These are phyloP conservation scores for Phataginus tricuspis DNA, from an alignment of 2,797 vertebrate genomes.

Conservation along the genomic window DNA sequence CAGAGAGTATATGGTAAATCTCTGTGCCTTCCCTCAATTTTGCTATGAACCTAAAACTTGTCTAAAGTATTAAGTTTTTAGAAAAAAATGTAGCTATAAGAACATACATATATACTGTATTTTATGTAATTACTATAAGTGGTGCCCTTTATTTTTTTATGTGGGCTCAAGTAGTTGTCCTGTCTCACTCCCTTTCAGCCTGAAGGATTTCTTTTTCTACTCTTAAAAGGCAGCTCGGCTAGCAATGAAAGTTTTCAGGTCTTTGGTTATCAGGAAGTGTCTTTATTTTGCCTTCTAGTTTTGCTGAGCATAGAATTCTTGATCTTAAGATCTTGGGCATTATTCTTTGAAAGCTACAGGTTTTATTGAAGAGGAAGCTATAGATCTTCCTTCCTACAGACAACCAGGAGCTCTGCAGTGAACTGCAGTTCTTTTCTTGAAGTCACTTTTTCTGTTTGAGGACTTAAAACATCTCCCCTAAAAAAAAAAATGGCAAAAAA, in stretches of 20 bases:
- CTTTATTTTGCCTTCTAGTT: neutral
- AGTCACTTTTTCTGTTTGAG: neutral
- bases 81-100: neutral
- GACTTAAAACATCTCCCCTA: neutral
- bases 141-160: neutral
- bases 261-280: neutral
- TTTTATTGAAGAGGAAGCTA: neutral
- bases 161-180: neutral
- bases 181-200: neutral
- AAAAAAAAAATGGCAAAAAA: neutral
- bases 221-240: neutral
- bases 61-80: neutral
- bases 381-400: neutral
- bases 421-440: neutral
- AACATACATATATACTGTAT: neutral
- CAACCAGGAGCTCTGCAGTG: neutral
- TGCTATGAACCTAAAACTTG: neutral
- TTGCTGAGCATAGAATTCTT: neutral
- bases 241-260: neutral
- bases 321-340: neutral
- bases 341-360: neutral
- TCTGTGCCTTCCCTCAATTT: neutral
- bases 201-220: neutral
- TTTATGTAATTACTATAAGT: neutral
- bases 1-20: neutral